A percentile compares a stretch with the other conserved stretches of the same genome.
Conservation (phyloP, 2,113 vertebrate species). For the Marmota monax region DNA sequence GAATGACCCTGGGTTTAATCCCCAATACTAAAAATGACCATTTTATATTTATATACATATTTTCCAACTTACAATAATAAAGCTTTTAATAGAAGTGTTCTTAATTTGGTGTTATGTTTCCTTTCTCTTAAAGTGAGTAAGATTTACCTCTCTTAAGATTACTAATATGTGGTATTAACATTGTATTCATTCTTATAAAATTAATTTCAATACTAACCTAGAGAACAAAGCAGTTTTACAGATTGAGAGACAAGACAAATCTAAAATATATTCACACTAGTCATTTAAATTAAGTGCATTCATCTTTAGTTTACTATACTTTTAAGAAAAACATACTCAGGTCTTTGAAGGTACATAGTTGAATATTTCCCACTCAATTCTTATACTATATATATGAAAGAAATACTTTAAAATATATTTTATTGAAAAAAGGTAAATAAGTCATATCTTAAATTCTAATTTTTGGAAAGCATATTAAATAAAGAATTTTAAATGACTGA, state of each 20-base stretch:
- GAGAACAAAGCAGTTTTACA: not conserved
- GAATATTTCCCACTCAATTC: not conserved
- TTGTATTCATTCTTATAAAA: not conserved
- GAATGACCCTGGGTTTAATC: no score
- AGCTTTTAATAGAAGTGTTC: not conserved
- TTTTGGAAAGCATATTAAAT: not conserved
- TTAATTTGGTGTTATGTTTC: not conserved
- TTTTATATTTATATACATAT: not conserved
- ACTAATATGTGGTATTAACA: not conserved
- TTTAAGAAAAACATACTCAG: conserved; percentile 33
- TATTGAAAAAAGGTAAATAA: conserved; percentile 25
- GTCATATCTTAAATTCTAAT: not conserved
- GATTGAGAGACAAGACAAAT: not conserved
- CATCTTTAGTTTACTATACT: not conserved
- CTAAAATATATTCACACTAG: not conserved
- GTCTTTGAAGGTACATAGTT: not conserved
- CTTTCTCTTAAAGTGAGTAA: not conserved
- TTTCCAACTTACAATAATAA: not conserved
- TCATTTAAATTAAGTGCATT: not conserved
- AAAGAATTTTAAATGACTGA: not conserved
- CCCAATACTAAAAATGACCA: not conserved
- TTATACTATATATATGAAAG: not conserved
- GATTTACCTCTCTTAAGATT: conserved; percentile 3
- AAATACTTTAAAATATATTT: not conserved
- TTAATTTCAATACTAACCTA: not conserved